These are phyloP conservation scores for Nyctalus aviator DNA, from an alignment of 2,797 vertebrate genomes.

Conservation along the genomic window DNA sequence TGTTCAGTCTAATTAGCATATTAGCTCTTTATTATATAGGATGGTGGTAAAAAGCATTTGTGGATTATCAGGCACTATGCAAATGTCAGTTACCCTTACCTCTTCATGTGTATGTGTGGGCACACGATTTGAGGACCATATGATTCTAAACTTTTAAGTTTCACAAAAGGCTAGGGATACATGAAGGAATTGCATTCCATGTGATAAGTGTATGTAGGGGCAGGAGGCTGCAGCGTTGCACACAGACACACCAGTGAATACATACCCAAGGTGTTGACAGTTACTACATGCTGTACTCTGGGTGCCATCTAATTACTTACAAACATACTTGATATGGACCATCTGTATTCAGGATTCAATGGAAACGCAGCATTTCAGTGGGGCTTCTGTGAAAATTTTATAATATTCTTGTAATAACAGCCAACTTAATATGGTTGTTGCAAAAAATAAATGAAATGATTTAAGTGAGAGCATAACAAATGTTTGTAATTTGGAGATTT, in stretches of 20 bases:
- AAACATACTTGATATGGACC: background rate
- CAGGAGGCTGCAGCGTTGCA: background rate
- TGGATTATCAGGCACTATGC: background rate
- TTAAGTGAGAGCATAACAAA: background rate
- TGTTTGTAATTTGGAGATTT: background rate
- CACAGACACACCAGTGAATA: background rate
- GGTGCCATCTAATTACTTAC: background rate
- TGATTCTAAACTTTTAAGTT: background rate
- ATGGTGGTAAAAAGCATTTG: background rate
- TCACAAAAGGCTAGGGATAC: background rate
- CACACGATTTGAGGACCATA: background rate
- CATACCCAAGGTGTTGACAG: too few relatives aligned
- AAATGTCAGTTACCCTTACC: background rate
- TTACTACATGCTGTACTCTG: background rate
- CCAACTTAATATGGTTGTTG: background rate
- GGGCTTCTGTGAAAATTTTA: background rate
- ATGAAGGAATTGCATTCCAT: background rate
- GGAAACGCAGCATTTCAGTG: background rate
- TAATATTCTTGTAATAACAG: background rate
- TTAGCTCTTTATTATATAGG: too few relatives aligned
- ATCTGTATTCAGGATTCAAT: background rate
- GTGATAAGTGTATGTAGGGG: background rate
- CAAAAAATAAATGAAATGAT: constrained; percentile 39
- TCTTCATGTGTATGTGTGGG: background rate
- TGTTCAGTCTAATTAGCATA: too few relatives aligned